Percentiles rank a stretch among this genome's conserved stretches.
phyloP scores from a whole-genome alignment of 1,140 invertebrate genomes.

The Bombus picipes region DNA sequence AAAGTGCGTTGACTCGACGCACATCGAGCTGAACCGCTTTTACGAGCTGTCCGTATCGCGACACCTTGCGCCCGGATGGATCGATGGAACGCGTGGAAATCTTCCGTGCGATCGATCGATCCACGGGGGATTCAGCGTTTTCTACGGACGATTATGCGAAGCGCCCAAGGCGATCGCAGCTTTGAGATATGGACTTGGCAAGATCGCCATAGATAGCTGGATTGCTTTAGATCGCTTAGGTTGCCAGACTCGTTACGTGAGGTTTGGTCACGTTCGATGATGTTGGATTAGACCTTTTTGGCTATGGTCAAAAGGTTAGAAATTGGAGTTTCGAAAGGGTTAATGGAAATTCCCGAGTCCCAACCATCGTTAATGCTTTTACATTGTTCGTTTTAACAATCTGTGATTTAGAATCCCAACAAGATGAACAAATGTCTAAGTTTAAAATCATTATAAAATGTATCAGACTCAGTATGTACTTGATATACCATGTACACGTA shows the following conservation, averaged over 20 bases:
- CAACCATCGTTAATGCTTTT: too few relatives aligned
- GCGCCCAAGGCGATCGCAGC: background rate
- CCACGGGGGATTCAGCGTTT: background rate
- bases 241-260: background rate
- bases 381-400: too few relatives aligned
- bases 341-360: too few relatives aligned
- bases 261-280: background rate
- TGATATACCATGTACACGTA: too few relatives aligned
- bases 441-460: too few relatives aligned
- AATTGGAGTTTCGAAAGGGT: too few relatives aligned
- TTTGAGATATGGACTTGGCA: background rate
- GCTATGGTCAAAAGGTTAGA: too few relatives aligned
- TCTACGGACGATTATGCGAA: background rate
- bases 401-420: too few relatives aligned
- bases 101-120: background rate
- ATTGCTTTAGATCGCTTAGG: background rate
- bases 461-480: too few relatives aligned
- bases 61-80: constrained; percentile 13
- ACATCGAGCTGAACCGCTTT: background rate
- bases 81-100: background rate
- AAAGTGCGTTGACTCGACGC: constrained; percentile 48
- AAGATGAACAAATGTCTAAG: too few relatives aligned
- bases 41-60: background rate
- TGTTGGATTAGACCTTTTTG: background rate
- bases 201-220: background rate